A percentile compares a stretch with the other conserved stretches of the same genome.
Conservation (phyloP, 2,888 invertebrate species). For the Hypomecis atomaria region DNA sequence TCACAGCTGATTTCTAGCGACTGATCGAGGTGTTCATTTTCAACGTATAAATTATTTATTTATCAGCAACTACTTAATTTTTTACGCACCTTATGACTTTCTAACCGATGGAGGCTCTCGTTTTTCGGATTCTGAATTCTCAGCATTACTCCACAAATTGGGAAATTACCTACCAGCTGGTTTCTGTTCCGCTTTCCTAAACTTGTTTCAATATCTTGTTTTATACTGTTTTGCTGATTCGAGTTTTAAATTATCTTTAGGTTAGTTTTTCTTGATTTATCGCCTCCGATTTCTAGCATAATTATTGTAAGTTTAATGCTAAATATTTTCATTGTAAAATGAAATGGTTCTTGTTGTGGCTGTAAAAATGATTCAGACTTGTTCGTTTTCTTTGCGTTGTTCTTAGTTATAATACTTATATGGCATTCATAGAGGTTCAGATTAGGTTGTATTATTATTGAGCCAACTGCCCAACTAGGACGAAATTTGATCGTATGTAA, state of each 20-base stretch:
- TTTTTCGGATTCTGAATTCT: conserved; percentile 28
- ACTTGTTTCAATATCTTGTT: conserved; percentile 53
- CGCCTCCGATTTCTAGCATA: conserved; percentile 15
- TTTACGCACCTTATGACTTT: conserved; percentile 13
- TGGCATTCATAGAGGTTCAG: too few species aligned
- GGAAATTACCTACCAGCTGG: conserved; percentile 48
- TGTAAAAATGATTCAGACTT: not conserved
- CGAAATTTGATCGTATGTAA: too few species aligned
- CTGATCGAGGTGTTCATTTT: not conserved
- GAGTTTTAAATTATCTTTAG: conserved; percentile 17
- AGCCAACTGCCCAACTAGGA: too few species aligned
- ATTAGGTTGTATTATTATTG: too few species aligned
- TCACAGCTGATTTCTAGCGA: not conserved
- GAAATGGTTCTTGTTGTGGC: not conserved
- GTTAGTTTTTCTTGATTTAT: conserved; percentile 35
- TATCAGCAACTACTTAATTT: not conserved
- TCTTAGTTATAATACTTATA: not conserved
- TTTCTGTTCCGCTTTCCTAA: conserved; percentile 70
- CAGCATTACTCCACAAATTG: conserved; percentile 48
- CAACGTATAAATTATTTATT: conserved; percentile 1
- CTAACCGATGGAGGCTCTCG: conserved; percentile 20
- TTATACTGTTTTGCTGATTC: conserved; percentile 44
- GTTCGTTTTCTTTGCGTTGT: not conserved
- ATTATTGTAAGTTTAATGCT: not conserved
- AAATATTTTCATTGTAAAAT: not conserved